These are phyloP conservation scores for Plutella xylostella DNA, from an alignment of 2,888 invertebrate genomes.

Conservation along the genomic window DNA sequence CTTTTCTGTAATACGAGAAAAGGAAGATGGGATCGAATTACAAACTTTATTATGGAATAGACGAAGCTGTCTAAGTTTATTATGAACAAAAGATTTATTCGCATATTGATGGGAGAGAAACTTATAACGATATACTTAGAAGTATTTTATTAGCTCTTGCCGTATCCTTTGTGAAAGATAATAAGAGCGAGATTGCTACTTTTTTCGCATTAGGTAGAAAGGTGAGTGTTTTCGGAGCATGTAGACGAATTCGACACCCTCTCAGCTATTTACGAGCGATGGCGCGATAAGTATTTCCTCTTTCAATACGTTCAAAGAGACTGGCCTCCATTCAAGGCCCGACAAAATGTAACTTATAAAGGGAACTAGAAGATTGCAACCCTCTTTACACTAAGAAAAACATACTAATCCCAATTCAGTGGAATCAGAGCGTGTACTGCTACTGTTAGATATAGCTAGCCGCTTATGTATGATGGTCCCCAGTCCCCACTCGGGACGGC, in stretches of 20 bases:
- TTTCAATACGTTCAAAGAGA: slow-evolving; percentile 64
- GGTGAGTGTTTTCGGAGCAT: slow-evolving; percentile 60
- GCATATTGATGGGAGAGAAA: too few relatives aligned
- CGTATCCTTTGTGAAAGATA: too few relatives aligned
- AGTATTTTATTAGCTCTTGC: too few relatives aligned
- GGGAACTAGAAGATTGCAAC: slow-evolving; percentile 48
- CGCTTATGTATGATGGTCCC: too few relatives aligned
- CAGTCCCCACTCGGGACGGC: background rate
- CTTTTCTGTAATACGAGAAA: too few relatives aligned
- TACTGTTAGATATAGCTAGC: background rate
- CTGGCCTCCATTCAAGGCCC: slow-evolving; percentile 55
- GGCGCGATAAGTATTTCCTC: slow-evolving; percentile 65
- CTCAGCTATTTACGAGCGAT: slow-evolving; percentile 60
- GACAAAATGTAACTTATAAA: slow-evolving; percentile 55
- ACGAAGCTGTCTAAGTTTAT: too few relatives aligned
- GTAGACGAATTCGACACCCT: slow-evolving; percentile 61
- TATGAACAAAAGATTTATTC: too few relatives aligned
- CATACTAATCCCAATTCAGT: slow-evolving; percentile 31
- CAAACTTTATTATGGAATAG: too few relatives aligned
- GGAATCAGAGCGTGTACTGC: slow-evolving; percentile 10
- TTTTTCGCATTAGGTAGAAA: slow-evolving; percentile 22
- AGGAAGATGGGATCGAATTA: too few relatives aligned
- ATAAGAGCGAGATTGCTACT: too few relatives aligned
- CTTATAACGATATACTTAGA: too few relatives aligned
- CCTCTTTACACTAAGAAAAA: slow-evolving; percentile 35